phyloP scores from a whole-genome alignment of 2,888 invertebrate genomes.

The Apantesis nais region DNA sequence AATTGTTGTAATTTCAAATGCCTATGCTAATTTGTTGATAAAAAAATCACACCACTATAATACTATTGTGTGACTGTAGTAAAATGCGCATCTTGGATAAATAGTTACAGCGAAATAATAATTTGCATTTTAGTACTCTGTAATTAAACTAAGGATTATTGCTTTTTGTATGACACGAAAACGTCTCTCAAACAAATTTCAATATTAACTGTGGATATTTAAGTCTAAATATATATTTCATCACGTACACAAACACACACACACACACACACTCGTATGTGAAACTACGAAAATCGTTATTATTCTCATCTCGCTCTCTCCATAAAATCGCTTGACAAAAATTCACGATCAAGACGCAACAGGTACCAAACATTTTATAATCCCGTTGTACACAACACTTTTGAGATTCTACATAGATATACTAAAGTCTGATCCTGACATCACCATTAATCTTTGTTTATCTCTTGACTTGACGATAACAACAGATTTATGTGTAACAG shows the following conservation, averaged over 20 bases:
- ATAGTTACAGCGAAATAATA: too few species aligned
- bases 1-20: too few species aligned
- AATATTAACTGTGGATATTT: too few species aligned
- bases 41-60: too few species aligned
- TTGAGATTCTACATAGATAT: conserved; percentile 10
- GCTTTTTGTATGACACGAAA: not conserved
- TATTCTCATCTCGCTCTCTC: too few species aligned
- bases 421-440: conserved; percentile 13
- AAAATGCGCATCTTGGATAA: too few species aligned
- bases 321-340: not conserved
- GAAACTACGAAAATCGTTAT: not conserved
- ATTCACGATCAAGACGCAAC: not conserved
- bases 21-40: too few species aligned
- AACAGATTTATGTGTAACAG: conserved; percentile 45
- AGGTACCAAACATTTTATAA: conserved; percentile 2
- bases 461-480: conserved; percentile 38
- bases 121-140: too few species aligned
- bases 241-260: too few species aligned
- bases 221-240: too few species aligned
- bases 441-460: conserved; percentile 23
- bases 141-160: not conserved
- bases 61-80: too few species aligned
- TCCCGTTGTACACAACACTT: not conserved
- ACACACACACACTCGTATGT: too few species aligned
- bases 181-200: not conserved